Evolutionary conservation across 2,888 invertebrate species (phyloP).

Genomic region (Spodoptera picta): DNA sequence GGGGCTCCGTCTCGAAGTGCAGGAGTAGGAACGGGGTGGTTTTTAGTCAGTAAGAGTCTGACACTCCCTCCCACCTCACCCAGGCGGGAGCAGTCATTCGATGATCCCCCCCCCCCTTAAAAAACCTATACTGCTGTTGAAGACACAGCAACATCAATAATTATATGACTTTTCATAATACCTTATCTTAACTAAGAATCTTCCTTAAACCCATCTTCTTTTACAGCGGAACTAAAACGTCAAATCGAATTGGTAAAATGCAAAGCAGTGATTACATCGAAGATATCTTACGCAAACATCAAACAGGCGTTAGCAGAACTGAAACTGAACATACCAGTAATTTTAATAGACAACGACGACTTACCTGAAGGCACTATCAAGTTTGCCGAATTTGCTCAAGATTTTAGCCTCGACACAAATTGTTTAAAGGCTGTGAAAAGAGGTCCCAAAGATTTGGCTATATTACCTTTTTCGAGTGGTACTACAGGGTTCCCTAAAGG

Average conservation of each 20-base stretch:
- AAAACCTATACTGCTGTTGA: too few species aligned
- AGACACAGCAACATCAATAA: too few species aligned
- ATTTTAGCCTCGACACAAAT: conserved; percentile 84
- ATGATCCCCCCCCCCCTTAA: too few species aligned
- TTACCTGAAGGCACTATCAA: conserved; percentile 89
- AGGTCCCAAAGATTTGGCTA: conserved; percentile 88
- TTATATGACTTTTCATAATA: too few species aligned
- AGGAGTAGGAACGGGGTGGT: too few species aligned
- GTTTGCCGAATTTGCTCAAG: conserved; percentile 90
- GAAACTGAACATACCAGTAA: conserved; percentile 84
- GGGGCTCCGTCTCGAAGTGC: too few species aligned
- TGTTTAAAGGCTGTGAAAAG: conserved; percentile 81
- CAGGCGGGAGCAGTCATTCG: too few species aligned
- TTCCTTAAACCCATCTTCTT: neutral
- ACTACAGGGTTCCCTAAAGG: conserved; percentile 95
- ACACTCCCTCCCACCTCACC: too few species aligned
- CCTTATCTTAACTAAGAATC: too few species aligned
- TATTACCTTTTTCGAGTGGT: conserved; percentile 95
- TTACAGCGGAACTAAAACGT: conserved; percentile 91
- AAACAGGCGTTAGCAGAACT: conserved; percentile 81
- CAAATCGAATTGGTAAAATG: conserved; percentile 90
- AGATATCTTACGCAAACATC: conserved; percentile 84
- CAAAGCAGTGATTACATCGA: conserved; percentile 90
- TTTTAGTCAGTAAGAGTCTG: too few species aligned
- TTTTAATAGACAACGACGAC: conserved; percentile 78